Evolutionary conservation across 2,888 invertebrate species (phyloP), one percentile per base, ranked within the genome.

Genomic region (Melolontha melolontha): DNA sequence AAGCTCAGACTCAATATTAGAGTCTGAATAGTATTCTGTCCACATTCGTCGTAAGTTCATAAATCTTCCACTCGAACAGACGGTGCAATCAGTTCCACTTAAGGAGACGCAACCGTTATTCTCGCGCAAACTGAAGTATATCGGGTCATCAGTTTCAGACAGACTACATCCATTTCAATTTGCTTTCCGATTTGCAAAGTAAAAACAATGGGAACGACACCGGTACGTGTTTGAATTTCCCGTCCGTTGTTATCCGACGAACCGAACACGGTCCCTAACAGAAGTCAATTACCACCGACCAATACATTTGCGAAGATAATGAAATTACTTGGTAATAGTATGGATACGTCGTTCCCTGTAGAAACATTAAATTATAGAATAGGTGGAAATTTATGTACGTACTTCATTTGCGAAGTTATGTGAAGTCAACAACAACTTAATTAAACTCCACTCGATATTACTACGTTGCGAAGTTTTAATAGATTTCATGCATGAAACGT

Each of bases 391-490:
- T 34, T 34, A 34, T 34, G 34, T 34, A 34, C 6, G 34, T 6
- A 34, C 34, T 34, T 34, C 34, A 10, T 34, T 34, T 10, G 34
- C 10, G 34, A 34, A 34, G 34, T 34, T 34, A 34, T 34, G 34
- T 6, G 34, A 34, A 10, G 34, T 34, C 14, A 41, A 42, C 51
- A 50, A 40, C 63, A 64, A 64, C 64, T 64, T 64, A 64, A 64
- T 64, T 64, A 64, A 64, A 52, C 42, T 50, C 27, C 29, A 51
- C 42, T 44, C 42, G 27, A 52, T 64, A 64, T 29, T 64, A 51
- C 64, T 42, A 27, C 64, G 41, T 7, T 42, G 51, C 52, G 51
- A 64, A 64, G 52, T 64, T 64, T 64, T 64, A 64, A 64, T 64
- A 64, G 64, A 64, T 64, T 64, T 52, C 64, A 44, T 44, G 59